Conservation (phyloP, 2,888 invertebrate genomes). For the Calameuta filiformis region DNA sequence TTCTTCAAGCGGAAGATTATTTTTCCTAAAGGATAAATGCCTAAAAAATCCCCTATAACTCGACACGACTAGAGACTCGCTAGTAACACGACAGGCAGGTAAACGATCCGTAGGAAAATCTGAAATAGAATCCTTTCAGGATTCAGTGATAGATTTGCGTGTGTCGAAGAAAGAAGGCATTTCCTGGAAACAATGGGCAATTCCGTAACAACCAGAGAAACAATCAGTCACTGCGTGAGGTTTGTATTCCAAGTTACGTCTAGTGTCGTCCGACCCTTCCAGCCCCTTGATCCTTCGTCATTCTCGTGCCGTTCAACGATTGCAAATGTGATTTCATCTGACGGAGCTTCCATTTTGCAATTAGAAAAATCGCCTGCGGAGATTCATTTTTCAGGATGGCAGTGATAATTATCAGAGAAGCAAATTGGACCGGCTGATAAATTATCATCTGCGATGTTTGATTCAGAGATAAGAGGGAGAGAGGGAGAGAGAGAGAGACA, state of each 20-base stretch:
- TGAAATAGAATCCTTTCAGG: not conserved
- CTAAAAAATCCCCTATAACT: not conserved
- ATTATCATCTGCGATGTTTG: not conserved
- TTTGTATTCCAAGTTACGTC: not conserved
- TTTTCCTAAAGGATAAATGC: not conserved
- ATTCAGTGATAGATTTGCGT: not conserved
- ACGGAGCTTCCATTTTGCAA: not conserved
- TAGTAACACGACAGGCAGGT: not conserved
- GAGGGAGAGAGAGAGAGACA: not conserved
- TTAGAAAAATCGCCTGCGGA: not conserved
- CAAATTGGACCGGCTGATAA: not conserved
- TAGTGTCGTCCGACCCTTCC: not conserved
- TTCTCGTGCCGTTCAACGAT: not conserved
- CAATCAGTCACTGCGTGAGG: not conserved
- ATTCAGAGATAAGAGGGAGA: too few relatives aligned
- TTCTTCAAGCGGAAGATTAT: not conserved
- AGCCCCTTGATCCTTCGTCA: not conserved
- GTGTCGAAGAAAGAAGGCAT: not conserved
- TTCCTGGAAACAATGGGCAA: not conserved
- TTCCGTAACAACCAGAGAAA: not conserved
- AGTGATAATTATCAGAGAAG: not conserved
- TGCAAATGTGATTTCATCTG: not conserved
- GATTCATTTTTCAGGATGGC: not conserved
- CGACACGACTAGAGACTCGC: not conserved
- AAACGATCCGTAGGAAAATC: not conserved